Evolutionary conservation across 2,797 vertebrate species (phyloP).

Genomic region (Smutsia temminckii): DNA sequence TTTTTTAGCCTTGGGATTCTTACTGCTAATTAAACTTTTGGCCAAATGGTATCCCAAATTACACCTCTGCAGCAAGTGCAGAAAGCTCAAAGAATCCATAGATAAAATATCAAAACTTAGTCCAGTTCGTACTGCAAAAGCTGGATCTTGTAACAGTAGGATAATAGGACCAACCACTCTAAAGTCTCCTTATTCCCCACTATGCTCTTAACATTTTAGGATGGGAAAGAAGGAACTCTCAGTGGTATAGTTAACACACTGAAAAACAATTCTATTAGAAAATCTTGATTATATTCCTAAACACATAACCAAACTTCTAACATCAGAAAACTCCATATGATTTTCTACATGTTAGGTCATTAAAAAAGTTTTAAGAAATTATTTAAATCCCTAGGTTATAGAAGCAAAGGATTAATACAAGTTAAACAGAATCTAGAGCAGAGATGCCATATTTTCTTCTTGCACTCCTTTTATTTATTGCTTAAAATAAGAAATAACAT

Average conservation of each 20-base stretch:
- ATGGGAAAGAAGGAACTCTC: background rate
- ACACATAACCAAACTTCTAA: background rate
- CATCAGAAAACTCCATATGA: background rate
- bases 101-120: background rate
- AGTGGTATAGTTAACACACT: background rate
- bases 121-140: background rate
- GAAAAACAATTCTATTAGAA: background rate
- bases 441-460: background rate
- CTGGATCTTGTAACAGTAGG: background rate
- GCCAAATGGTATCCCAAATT: background rate
- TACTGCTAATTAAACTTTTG: background rate
- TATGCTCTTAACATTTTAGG: background rate
- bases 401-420: background rate
- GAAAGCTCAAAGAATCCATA: background rate
- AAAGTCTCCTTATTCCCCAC: background rate
- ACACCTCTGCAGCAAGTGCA: background rate
- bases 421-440: background rate
- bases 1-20: background rate
- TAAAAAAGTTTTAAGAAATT: background rate
- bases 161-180: background rate
- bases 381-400: background rate
- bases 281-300: background rate
- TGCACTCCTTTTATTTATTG: background rate
- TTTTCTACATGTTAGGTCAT: background rate
- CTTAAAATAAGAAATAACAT: conserved; percentile 14